phyloP scores from a whole-genome alignment of 2,113 vertebrate species.

The Cercopithecus mona region DNA sequence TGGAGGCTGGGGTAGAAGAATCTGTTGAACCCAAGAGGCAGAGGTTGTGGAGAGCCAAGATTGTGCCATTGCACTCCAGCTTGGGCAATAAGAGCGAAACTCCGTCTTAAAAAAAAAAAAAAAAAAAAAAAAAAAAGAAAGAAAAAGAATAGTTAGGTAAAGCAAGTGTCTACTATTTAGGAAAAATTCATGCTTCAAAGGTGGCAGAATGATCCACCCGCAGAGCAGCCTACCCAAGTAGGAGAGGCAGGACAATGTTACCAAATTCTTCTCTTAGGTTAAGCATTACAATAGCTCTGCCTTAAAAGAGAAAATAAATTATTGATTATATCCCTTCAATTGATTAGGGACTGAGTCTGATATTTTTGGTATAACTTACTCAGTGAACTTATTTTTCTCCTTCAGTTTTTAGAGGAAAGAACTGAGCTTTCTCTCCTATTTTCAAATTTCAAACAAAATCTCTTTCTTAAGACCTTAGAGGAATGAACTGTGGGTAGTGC shows the following conservation, averaged over 20 bases:
- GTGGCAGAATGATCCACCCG: no score
- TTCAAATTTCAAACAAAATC: not conserved
- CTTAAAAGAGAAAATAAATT: not conserved
- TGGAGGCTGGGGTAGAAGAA: no score
- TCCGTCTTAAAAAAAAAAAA: no score
- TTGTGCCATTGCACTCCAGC: no score
- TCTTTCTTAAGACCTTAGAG: not conserved
- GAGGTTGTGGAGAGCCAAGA: no score
- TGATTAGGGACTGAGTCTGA: not conserved
- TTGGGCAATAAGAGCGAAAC: no score
- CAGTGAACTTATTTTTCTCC: not conserved
- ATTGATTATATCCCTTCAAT: not conserved
- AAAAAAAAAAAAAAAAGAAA: no score
- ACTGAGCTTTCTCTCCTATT: not conserved
- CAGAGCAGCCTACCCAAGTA: fast-evolving
- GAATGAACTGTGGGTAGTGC: fast-evolving
- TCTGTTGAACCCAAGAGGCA: no score
- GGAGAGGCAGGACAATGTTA: fast-evolving
- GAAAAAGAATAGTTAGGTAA: not conserved
- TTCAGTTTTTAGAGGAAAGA: not conserved
- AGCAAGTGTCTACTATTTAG: not conserved
- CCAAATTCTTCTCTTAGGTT: not conserved
- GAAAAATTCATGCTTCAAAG: not conserved
- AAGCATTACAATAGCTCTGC: fast-evolving
- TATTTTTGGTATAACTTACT: not conserved